Conservation (phyloP, 2,888 invertebrate genomes). For the Papilio demoleus region DNA sequence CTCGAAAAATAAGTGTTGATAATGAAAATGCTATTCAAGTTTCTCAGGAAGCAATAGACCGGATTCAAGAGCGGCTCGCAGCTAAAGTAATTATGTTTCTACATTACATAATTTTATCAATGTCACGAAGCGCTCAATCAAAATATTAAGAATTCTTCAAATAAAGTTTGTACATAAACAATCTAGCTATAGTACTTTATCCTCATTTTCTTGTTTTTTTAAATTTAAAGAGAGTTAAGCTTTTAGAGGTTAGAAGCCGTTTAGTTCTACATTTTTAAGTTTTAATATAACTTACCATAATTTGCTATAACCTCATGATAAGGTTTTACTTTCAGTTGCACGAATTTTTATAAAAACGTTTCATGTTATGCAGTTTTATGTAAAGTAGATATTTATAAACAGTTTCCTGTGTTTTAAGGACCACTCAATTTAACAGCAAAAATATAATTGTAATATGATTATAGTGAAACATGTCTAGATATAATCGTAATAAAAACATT, state of each 20-base stretch:
- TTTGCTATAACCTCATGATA: neutral
- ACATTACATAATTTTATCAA: slow-evolving; percentile 81
- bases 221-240: neutral
- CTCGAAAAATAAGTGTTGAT: slow-evolving; percentile 78
- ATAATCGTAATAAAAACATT: too few species aligned
- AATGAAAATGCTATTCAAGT: slow-evolving; percentile 80
- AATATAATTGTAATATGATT: neutral
- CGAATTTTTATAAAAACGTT: neutral
- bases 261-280: slow-evolving; percentile 11
- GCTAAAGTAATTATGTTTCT: slow-evolving; percentile 73
- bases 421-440: neutral
- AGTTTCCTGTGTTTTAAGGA: too few species aligned
- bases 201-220: slow-evolving; percentile 7
- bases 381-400: neutral
- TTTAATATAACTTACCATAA: neutral
- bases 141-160: slow-evolving; percentile 47
- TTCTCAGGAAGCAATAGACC: slow-evolving; percentile 77
- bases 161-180: slow-evolving; percentile 12
- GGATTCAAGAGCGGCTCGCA: slow-evolving; percentile 74
- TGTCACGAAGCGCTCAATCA: slow-evolving; percentile 67
- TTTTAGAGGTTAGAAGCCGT: slow-evolving; percentile 1
- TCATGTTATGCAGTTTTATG: neutral
- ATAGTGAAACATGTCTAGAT: neutral
- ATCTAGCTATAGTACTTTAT: neutral
- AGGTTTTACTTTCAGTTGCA: neutral